Base-by-base conservation (phyloP, 2,797 vertebrate species). In the Borostomias antarcticus region DNA sequence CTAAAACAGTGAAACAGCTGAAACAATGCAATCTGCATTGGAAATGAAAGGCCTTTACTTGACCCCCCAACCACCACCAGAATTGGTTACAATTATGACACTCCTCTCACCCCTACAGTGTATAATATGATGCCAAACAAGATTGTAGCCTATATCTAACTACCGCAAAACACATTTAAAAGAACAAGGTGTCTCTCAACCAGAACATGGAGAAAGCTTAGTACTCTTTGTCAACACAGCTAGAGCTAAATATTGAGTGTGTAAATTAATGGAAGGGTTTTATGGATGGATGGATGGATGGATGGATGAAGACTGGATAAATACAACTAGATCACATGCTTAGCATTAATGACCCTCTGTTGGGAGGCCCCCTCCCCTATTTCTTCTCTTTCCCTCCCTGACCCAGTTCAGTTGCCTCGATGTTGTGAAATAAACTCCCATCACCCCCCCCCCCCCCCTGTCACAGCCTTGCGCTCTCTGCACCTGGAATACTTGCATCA, bases 401-500 rank as follows among this genome's bases (percentile, higher is more conserved):
- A 29, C n/a, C 43, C 28, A 19, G 4, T 17, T 5, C 40, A 15
- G 15, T 17, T 4, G 8, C n/a, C 15, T 43, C 40, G n/a, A 43
- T 13, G 28, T 30, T 26, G n/a, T 32, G 2, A 15, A 30, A 37
- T 64, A 68, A 58, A 58, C 52, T 40, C 21, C 15, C 66, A 45
- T 8, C 5, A n/a, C 33, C 30, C 5, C 53, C 28, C 47, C 26
- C 69, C 9, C 26, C 62, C 43, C 45, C 43, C n/a, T 10, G 26
- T 10, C 56, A 33, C 62, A 21, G 32, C 26, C 52, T 58, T 75
- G 78, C n/a, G 40, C n/a, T 48, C 70, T 77, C 77, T 83, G 85
- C 88, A 90, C 88, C 88, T 89, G 86, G 82, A 89, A 81, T 74
- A 75, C 85, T 83, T 74, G 83, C 87, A 90, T 90, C 85, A 83